These are phyloP conservation scores for Sycophila sp. DNA, from an alignment of 1,140 invertebrate species.

Conservation along the genomic window DNA sequence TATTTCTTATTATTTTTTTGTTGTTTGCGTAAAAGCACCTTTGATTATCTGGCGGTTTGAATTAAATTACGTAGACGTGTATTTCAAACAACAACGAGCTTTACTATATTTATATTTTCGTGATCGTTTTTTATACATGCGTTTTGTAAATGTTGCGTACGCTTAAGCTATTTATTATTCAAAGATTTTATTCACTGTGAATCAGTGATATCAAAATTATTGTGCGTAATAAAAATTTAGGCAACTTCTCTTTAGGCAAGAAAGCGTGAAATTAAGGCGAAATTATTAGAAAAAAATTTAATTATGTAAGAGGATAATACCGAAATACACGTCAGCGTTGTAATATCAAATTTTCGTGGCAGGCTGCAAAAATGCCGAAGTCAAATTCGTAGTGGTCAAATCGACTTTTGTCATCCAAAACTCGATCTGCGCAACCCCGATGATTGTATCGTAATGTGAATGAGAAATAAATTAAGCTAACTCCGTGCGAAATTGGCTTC, in stretches of 20 bases:
- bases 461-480: not conserved
- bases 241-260: constrained; percentile 2
- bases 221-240: constrained; percentile 22
- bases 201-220: constrained; percentile 19
- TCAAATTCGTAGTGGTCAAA: constrained; percentile 25
- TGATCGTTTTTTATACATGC: constrained; percentile 2
- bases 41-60: constrained; percentile 10
- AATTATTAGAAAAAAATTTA: constrained; percentile 21
- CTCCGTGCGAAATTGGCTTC: constrained; percentile 30
- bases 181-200: constrained; percentile 11
- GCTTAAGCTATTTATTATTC: constrained; percentile 32
- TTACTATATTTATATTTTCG: constrained; percentile 2
- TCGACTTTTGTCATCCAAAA: constrained; percentile 12
- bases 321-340: constrained; percentile 34
- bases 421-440: not conserved
- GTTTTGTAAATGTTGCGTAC: constrained; percentile 29
- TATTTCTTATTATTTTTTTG: constrained; percentile 9
- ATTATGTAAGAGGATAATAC: constrained; percentile 6
- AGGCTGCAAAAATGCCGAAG: constrained; percentile 26
- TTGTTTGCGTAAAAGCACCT: constrained; percentile 18
- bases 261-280: not conserved
- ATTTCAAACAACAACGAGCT: constrained; percentile 26
- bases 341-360: constrained; percentile 25
- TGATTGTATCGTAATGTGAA: constrained; percentile 14
- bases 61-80: constrained; percentile 29